These are phyloP conservation scores for Xenopus tropicalis DNA, from an alignment of 2,113 vertebrate species.

Conservation along the genomic window UCB_Xtro_10.0 CM004443.2:35327501-35328000, in stretches of 20 bases:
- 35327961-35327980: conserved; percentile 83
- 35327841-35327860: conserved; percentile 96
- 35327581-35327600: conserved; percentile 93
- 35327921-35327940: conserved; percentile 89
- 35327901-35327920: conserved; percentile 92
- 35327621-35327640: conserved; percentile 87
- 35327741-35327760: conserved; percentile 97
- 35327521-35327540: conserved; percentile 93
- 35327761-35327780: conserved; percentile 97
- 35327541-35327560: conserved; percentile 96
- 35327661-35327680: conserved; percentile 90
- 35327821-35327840: conserved; percentile 98
- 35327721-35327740: conserved; percentile 90
- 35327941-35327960: conserved; percentile 84
- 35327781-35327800: conserved; percentile 92
- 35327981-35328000: conserved; percentile 87
- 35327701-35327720: conserved; percentile 94
- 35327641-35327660: conserved; percentile 76
- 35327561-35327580: conserved; percentile 98
- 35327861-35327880: conserved; percentile 97
- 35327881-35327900: conserved; percentile 85
- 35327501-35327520: conserved; percentile 98
- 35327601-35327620: conserved; percentile 88
- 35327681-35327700: conserved; percentile 92
- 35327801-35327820: conserved; percentile 97